phyloP scores from a whole-genome alignment of 2,888 invertebrate species.

The Bembecia ichneumoniformis region DNA sequence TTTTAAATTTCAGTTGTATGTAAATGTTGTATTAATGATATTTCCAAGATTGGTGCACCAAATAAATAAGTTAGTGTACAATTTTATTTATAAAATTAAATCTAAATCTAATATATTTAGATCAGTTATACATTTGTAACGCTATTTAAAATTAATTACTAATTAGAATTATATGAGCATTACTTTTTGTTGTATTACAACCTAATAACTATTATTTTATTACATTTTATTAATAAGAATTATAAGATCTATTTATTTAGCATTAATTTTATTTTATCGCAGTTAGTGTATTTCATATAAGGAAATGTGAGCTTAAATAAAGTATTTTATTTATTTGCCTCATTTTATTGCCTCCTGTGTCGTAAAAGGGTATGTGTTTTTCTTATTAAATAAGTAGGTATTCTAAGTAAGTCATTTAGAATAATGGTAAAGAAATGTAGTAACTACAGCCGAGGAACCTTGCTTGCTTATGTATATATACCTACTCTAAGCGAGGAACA shows the following conservation, averaged over 20 bases:
- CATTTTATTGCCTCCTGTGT: neutral
- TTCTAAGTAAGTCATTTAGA: too few relatives aligned
- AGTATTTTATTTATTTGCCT: slow-evolving; percentile 58
- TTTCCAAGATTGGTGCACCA: slow-evolving; percentile 38
- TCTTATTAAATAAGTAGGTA: neutral
- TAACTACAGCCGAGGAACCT: too few relatives aligned
- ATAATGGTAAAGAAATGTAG: too few relatives aligned
- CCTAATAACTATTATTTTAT: slow-evolving; percentile 2
- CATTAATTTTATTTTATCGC: slow-evolving; percentile 26
- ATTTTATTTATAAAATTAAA: neutral
- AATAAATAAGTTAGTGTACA: slow-evolving; percentile 8
- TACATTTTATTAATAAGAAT: slow-evolving; percentile 1
- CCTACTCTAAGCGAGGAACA: too few relatives aligned
- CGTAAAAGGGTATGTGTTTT: neutral
- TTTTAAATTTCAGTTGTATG: neutral
- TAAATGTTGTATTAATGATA: slow-evolving; percentile 8
- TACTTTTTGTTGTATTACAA: slow-evolving; percentile 2
- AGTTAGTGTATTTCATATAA: slow-evolving; percentile 42
- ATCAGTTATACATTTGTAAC: neutral
- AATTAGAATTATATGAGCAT: slow-evolving; percentile 6
- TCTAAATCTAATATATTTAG: neutral
- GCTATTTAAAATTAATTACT: slow-evolving; percentile 2
- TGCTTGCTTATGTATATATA: too few relatives aligned
- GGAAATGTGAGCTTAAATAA: slow-evolving; percentile 65
- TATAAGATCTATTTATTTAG: slow-evolving; percentile 36